A percentile compares a stretch with the other conserved stretches of the same genome.
Evolutionary conservation across 2,797 vertebrate genomes (phyloP).

Genomic region (Syndactyla subalaris): DNA sequence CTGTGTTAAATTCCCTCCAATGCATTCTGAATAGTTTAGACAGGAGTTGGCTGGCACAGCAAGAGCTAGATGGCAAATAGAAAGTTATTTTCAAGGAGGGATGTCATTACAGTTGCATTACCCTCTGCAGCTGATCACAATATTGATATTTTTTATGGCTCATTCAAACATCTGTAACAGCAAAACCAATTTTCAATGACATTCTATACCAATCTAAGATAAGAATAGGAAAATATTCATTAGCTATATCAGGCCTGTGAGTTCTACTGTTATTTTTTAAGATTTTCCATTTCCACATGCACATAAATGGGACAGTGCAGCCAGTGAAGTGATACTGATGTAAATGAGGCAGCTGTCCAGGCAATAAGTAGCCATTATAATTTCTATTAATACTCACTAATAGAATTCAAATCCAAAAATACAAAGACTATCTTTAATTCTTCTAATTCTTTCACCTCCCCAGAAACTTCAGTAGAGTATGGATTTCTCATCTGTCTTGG

Average conservation of each 20-base stretch:
- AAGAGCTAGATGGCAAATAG: neutral
- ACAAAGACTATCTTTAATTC: neutral
- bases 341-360: neutral
- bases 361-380: neutral
- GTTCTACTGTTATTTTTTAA: neutral
- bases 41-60: neutral
- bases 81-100: slow-evolving; percentile 12
- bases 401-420: neutral
- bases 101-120: slow-evolving; percentile 5
- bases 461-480: neutral
- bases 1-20: slow-evolving; percentile 4
- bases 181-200: neutral
- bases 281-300: neutral
- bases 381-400: neutral
- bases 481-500: neutral
- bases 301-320: neutral
- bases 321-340: neutral
- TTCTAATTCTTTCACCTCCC: neutral
- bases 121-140: slow-evolving; percentile 5
- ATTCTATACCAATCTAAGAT: neutral
- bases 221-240: slow-evolving; percentile 4
- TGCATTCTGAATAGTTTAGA: neutral
- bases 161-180: neutral
- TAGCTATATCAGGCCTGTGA: neutral
- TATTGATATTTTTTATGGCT: neutral